phyloP scores from a whole-genome alignment of 2,888 invertebrate species.

The Drosophila anomalata region DNA sequence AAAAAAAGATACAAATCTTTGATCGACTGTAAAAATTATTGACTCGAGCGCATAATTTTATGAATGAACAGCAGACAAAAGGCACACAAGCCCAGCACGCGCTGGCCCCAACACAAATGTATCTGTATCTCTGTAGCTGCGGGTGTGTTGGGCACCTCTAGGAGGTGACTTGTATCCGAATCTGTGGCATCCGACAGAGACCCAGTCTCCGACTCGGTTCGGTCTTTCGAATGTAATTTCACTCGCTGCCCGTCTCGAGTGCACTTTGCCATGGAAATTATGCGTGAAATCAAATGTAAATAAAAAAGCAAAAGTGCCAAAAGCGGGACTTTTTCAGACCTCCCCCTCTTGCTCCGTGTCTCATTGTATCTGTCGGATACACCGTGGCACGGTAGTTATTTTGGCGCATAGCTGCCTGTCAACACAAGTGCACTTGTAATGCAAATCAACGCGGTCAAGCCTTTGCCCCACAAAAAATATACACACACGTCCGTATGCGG shows the following conservation, averaged over 20 bases:
- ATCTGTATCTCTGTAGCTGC: constrained; percentile 16
- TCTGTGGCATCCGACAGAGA: constrained; percentile 8
- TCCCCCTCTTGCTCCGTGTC: neutral
- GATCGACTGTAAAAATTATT: constrained; percentile 78
- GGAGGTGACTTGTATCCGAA: neutral
- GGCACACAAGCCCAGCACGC: constrained; percentile 61
- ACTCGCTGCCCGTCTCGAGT: constrained; percentile 70
- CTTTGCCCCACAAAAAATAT: constrained; percentile 44
- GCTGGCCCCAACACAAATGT: constrained; percentile 48
- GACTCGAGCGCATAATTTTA: constrained; percentile 75
- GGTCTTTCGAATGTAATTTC: constrained; percentile 59
- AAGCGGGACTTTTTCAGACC: constrained; percentile 41
- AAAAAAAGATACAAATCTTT: constrained; percentile 76
- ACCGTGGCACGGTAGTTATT: constrained; percentile 79
- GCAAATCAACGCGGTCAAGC: constrained; percentile 80
- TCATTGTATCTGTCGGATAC: constrained; percentile 22
- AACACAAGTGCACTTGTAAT: constrained; percentile 81
- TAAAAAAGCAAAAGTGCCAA: constrained; percentile 80
- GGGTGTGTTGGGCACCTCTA: constrained; percentile 3
- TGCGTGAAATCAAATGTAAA: constrained; percentile 79
- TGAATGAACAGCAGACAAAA: constrained; percentile 68
- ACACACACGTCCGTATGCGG: constrained; percentile 37
- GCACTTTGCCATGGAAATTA: constrained; percentile 76
- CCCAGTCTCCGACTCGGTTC: neutral
- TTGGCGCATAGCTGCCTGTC: constrained; percentile 80